These are phyloP conservation scores for Xyliphius kryptos DNA, from an alignment of 2,113 vertebrate species.

Conservation along the genomic window DNA sequence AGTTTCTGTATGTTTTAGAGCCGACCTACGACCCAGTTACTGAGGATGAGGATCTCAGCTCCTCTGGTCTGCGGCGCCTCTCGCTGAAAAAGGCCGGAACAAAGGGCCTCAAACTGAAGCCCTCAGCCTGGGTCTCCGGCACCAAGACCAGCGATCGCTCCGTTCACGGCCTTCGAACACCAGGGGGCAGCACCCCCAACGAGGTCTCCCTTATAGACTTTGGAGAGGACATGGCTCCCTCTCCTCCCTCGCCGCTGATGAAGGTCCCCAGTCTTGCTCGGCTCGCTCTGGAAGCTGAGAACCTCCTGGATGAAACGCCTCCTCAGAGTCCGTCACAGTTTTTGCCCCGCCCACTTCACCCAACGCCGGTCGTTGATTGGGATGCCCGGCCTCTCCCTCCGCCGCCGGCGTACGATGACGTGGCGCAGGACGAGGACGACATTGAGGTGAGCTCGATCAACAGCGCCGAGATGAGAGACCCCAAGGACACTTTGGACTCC, in stretches of 20 bases:
- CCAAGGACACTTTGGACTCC: too few relatives aligned
- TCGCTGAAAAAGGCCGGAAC: constrained; percentile 72
- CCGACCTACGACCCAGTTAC: constrained; percentile 83
- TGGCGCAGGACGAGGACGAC: constrained; percentile 91
- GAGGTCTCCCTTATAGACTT: constrained; percentile 94
- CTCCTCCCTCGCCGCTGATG: constrained; percentile 59
- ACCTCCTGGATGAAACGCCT: constrained; percentile 86
- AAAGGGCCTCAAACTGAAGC: constrained; percentile 80
- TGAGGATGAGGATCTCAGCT: constrained; percentile 73
- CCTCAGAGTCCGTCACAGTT: constrained; percentile 79
- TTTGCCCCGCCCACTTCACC: constrained; percentile 84
- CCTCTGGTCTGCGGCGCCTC: constrained; percentile 67
- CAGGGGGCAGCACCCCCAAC: constrained; percentile 40
- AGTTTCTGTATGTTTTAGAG: constrained; percentile 68
- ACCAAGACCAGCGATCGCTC: constrained; percentile 71
- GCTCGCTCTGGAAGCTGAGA: constrained; percentile 79
- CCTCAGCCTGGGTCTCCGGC: constrained; percentile 74
- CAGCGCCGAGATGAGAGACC: constrained; percentile 54
- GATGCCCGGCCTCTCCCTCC: constrained; percentile 81
- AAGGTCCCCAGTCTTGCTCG: constrained; percentile 71
- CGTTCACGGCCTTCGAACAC: constrained; percentile 9
- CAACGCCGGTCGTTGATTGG: constrained; percentile 90
- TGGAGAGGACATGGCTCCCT: constrained; percentile 69
- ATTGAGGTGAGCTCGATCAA: constrained; percentile 92
- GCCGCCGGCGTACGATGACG: constrained; percentile 85